These are phyloP conservation scores for Bombycilla garrulus DNA, from an alignment of 2,113 vertebrate species.

Conservation along the genomic window DNA sequence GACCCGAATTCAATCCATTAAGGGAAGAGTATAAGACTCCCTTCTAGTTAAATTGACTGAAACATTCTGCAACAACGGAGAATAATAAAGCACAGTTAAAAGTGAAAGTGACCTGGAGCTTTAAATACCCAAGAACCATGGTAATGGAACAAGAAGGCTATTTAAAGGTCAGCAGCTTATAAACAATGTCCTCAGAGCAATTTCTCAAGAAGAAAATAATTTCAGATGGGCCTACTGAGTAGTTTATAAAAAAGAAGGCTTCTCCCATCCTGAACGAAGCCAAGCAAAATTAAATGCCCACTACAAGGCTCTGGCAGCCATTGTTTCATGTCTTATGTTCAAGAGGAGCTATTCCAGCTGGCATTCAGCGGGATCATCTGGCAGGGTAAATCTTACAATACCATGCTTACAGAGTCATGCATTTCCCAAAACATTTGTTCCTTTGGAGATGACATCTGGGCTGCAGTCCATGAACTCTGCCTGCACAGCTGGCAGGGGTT, in stretches of 20 bases:
- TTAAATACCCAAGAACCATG: constrained; percentile 37
- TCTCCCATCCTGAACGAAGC: neutral
- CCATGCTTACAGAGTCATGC: neutral
- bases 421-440: neutral
- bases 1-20: constrained; percentile 63
- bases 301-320: neutral
- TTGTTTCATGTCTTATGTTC: neutral
- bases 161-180: constrained; percentile 68
- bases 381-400: neutral
- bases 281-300: constrained; percentile 10
- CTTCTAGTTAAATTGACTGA: constrained; percentile 72
- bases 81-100: constrained; percentile 76
- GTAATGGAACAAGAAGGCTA: constrained; percentile 67
- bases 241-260: constrained; percentile 6
- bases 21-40: constrained; percentile 48
- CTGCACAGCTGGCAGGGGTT: neutral
- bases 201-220: constrained; percentile 21
- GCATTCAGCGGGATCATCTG: neutral
- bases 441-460: neutral
- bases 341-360: neutral
- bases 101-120: constrained; percentile 69
- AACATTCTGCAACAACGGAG: constrained; percentile 65
- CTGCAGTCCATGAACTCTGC: neutral
- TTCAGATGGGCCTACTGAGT: neutral
- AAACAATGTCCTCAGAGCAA: constrained; percentile 39